Percentiles rank a stretch among this genome's conserved stretches.
Evolutionary conservation across 2,888 invertebrate species (phyloP).

Genomic region (Cordilura impudica): DNA sequence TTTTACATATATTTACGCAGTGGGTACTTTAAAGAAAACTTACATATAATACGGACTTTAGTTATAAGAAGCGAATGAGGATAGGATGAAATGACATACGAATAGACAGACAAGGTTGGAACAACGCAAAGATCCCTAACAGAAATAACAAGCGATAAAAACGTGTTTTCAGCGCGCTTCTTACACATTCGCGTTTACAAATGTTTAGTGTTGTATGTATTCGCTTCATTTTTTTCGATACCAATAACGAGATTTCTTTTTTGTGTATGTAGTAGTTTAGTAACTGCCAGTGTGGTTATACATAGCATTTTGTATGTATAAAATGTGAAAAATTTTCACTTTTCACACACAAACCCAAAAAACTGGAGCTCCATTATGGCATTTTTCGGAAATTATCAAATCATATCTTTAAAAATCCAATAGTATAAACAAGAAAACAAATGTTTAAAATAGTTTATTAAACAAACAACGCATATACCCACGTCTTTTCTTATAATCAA

Average conservation of each 20-base stretch:
- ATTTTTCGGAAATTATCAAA: too few species aligned
- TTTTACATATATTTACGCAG: too few species aligned
- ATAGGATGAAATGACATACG: constrained; percentile 8
- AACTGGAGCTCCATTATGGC: constrained; percentile 28
- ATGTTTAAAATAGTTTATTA: too few species aligned
- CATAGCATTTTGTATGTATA: constrained; percentile 72
- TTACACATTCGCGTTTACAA: constrained; percentile 59
- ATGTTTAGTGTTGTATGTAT: constrained; percentile 48
- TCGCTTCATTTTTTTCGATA: constrained; percentile 46
- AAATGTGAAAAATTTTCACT: constrained; percentile 72
- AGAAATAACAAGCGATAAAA: constrained; percentile 8
- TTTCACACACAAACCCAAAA: constrained; percentile 52
- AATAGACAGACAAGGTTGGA: constrained; percentile 15
- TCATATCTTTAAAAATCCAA: too few species aligned
- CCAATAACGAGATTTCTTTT: constrained; percentile 34
- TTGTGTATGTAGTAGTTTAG: constrained; percentile 57
- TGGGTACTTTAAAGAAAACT: too few species aligned
- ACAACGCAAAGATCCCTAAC: constrained; percentile 10
- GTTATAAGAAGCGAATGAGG: too few species aligned
- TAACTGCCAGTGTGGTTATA: constrained; percentile 69
- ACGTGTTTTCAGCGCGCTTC: constrained; percentile 38
- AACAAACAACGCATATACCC: too few species aligned
- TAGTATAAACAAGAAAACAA: too few species aligned
- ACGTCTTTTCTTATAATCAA: constrained; percentile 20
- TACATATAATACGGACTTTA: too few species aligned